Evolutionary conservation across 2,888 invertebrate species (phyloP).

Genomic region (Chironomus tentans): DNA sequence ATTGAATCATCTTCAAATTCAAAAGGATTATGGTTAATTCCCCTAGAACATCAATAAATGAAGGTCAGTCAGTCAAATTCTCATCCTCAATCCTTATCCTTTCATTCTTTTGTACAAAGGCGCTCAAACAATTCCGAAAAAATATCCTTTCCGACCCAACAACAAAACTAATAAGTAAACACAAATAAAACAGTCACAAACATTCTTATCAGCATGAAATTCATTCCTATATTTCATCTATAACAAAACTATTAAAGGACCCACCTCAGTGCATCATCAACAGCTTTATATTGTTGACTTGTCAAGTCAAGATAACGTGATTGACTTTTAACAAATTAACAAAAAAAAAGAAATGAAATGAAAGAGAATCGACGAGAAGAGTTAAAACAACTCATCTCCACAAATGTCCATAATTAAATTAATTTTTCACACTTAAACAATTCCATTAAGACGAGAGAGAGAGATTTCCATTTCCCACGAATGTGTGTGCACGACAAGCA

Average conservation of each 20-base stretch:
- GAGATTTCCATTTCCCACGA: slow-evolving; percentile 23
- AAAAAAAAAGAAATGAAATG: background rate
- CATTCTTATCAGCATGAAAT: slow-evolving; percentile 15
- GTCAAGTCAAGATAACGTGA: background rate
- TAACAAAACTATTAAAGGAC: background rate
- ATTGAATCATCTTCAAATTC: too few species aligned
- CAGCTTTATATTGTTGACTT: too few species aligned
- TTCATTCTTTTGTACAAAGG: too few species aligned
- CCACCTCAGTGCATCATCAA: background rate
- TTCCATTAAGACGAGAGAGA: slow-evolving; percentile 6
- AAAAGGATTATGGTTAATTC: too few species aligned
- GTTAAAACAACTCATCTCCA: background rate
- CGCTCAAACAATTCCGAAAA: too few species aligned
- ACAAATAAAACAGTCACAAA: background rate
- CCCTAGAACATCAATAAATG: too few species aligned
- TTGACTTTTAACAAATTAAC: background rate
- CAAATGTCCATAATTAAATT: slow-evolving; percentile 25
- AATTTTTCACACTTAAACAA: slow-evolving; percentile 28
- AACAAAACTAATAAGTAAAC: too few species aligned
- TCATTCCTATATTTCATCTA: background rate
- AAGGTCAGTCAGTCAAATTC: too few species aligned
- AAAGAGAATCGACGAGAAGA: background rate
- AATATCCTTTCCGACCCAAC: too few species aligned
- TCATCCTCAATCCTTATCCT: too few species aligned
- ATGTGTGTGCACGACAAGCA: background rate